Conservation (phyloP, 2,113 vertebrate species). For the Heterotis niloticus region DNA sequence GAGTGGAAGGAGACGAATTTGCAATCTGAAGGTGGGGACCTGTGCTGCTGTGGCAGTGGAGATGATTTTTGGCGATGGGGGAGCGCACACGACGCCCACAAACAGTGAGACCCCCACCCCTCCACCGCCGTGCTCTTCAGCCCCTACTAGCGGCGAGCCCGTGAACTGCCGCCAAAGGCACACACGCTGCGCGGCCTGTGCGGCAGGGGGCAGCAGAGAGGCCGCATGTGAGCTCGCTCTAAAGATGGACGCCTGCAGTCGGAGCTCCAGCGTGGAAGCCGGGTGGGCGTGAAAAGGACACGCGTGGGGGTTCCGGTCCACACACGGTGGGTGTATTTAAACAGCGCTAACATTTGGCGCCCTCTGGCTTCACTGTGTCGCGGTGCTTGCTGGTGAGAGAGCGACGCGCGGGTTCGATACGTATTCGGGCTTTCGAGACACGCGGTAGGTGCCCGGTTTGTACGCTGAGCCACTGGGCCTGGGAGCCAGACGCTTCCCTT, state of each 20-base stretch:
- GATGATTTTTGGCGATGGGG: no score
- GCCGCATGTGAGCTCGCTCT: background rate
- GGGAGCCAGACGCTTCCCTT: background rate
- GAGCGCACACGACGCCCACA: no score
- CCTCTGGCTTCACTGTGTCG: background rate
- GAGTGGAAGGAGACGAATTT: no score
- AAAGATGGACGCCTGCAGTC: slow-evolving; percentile 20
- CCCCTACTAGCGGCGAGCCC: slow-evolving; percentile 23
- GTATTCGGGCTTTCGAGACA: background rate
- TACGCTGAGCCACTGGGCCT: slow-evolving; percentile 26
- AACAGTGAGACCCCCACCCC: background rate
- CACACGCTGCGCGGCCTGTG: background rate
- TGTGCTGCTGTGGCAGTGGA: no score
- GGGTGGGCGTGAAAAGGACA: background rate
- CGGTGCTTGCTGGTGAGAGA: background rate
- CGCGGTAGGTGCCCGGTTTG: slow-evolving; percentile 1
- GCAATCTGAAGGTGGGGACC: no score
- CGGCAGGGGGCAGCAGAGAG: slow-evolving; percentile 30
- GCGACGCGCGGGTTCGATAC: slow-evolving; percentile 28
- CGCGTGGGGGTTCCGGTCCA: background rate
- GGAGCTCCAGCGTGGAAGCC: no score
- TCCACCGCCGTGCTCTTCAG: background rate
- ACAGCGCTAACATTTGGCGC: background rate
- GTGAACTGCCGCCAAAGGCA: slow-evolving; percentile 18
- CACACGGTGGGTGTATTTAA: background rate